phyloP scores from a whole-genome alignment of 1,140 invertebrate genomes.

The Drosophila bocki region DNA sequence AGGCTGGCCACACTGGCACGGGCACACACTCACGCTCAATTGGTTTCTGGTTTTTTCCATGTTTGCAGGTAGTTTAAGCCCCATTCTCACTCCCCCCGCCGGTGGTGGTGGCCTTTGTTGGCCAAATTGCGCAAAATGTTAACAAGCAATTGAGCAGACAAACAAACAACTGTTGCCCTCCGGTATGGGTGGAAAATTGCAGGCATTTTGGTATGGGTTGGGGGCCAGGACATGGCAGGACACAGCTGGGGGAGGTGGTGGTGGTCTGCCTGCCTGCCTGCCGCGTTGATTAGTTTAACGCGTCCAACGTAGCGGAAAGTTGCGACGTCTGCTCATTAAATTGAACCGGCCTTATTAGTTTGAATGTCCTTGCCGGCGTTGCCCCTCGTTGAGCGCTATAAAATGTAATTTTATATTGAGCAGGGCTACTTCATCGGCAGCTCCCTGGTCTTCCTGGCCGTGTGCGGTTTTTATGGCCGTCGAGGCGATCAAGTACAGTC shows the following conservation, averaged over 20 bases:
- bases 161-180: constrained; percentile 74
- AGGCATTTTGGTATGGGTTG: neutral
- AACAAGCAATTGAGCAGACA: constrained; percentile 83
- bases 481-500: constrained; percentile 42
- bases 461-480: constrained; percentile 57
- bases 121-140: constrained; percentile 82
- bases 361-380: constrained; percentile 50
- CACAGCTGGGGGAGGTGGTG: no score
- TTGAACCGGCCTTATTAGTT: constrained; percentile 78
- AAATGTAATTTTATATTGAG: constrained; percentile 72
- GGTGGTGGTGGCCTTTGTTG: constrained; percentile 16
- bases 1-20: constrained; percentile 34
- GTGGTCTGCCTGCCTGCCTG: neutral
- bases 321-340: constrained; percentile 80
- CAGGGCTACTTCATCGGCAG: constrained; percentile 34
- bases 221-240: neutral
- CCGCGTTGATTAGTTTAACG: constrained; percentile 81
- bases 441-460: neutral
- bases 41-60: constrained; percentile 80
- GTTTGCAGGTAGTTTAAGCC: constrained; percentile 78
- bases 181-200: constrained; percentile 13
- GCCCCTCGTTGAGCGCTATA: constrained; percentile 41
- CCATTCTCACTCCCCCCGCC: neutral
- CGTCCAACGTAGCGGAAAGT: constrained; percentile 78
- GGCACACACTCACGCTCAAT: constrained; percentile 67